Conservation (phyloP, 37 sponge, comb jelly and placozoan genomes). For the Theonella swinhoei region DNA sequence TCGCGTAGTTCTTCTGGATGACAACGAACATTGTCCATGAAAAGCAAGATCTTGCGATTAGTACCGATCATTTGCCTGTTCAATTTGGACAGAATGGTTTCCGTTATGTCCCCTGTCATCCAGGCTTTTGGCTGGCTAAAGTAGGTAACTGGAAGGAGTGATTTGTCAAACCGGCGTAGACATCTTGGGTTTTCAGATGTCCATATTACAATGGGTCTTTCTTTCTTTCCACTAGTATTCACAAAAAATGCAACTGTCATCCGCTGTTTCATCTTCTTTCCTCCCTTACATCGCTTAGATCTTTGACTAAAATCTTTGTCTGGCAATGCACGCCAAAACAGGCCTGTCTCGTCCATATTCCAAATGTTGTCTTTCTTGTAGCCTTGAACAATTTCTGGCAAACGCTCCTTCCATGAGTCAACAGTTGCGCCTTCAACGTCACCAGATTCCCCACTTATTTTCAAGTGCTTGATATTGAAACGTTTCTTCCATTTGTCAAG, state of each 20-base stretch:
- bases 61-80: constrained; percentile 29
- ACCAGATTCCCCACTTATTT: constrained; percentile 72
- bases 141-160: constrained; percentile 58
- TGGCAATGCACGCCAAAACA: constrained; percentile 55
- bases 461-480: constrained; percentile 56
- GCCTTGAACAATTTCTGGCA: constrained; percentile 51
- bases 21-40: constrained; percentile 76
- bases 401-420: constrained; percentile 52
- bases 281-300: constrained; percentile 68
- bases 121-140: constrained; percentile 69
- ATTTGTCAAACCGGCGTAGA: constrained; percentile 53
- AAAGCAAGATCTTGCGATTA: constrained; percentile 39
- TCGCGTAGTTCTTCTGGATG: constrained; percentile 56
- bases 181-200: constrained; percentile 70
- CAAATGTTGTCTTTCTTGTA: constrained; percentile 34
- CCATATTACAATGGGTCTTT: constrained; percentile 77
- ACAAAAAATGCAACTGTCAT: constrained; percentile 58
- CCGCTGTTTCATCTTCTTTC: constrained; percentile 50
- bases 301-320: constrained; percentile 51
- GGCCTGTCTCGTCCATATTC: constrained; percentile 56
- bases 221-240: constrained; percentile 52
- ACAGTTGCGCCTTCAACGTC: constrained; percentile 46
- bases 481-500: constrained; percentile 65
- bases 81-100: constrained; percentile 40
- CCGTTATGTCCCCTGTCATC: constrained; percentile 63